Evolutionary conservation across 1,140 invertebrate species (phyloP).

Genomic region (Trachelipus rathkii): DNA sequence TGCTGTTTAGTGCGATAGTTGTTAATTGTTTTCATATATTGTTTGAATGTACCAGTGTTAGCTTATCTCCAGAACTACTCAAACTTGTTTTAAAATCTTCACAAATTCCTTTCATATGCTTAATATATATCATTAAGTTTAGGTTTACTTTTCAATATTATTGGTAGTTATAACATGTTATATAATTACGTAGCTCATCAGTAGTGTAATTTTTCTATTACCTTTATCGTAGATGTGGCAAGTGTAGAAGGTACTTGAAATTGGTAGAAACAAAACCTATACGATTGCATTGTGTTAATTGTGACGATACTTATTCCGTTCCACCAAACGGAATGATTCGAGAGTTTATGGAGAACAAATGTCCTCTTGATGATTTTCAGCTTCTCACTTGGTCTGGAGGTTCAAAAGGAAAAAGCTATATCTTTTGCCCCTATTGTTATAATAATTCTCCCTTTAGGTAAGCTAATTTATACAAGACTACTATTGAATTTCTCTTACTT

Average conservation of each 20-base stretch:
- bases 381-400: slow-evolving; percentile 88
- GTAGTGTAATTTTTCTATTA: no score
- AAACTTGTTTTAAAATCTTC: no score
- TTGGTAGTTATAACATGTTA: no score
- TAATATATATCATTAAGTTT: no score
- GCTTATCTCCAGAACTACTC: no score
- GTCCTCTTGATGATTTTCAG: slow-evolving; percentile 94
- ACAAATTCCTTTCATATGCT: no score
- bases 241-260: slow-evolving; percentile 96
- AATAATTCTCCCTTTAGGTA: slow-evolving; percentile 95
- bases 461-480: slow-evolving; percentile 28
- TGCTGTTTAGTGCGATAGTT: no score
- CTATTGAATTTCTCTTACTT: background rate
- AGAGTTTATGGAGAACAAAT: slow-evolving; percentile 92
- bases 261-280: slow-evolving; percentile 91
- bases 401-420: slow-evolving; percentile 84
- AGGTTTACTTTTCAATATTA: no score
- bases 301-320: slow-evolving; percentile 92
- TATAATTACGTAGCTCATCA: no score
- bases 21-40: no score
- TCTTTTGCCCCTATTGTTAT: slow-evolving; percentile 97
- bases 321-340: slow-evolving; percentile 91
- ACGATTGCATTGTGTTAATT: slow-evolving; percentile 88
- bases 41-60: no score
- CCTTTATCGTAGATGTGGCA: slow-evolving; percentile 72